Evolutionary conservation across 2,113 vertebrate genomes (phyloP).

Genomic region (Oostethus manadensis): DNA sequence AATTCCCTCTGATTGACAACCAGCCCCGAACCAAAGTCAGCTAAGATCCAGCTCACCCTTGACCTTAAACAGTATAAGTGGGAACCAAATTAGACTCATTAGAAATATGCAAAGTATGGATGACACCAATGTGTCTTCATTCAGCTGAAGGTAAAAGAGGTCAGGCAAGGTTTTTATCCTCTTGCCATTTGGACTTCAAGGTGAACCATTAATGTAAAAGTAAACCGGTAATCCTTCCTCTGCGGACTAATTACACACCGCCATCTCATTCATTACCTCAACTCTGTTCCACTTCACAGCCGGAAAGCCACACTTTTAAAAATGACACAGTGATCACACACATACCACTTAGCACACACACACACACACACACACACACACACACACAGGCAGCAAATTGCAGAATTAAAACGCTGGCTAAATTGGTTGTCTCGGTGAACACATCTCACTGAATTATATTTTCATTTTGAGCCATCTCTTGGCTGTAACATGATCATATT

Average conservation of each 20-base stretch:
- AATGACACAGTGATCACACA: conserved; percentile 15
- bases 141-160: conserved; percentile 45
- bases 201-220: conserved; percentile 61
- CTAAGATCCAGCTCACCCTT: no score
- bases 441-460: conserved; percentile 35
- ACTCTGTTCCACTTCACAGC: conserved; percentile 70
- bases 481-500: conserved; percentile 15
- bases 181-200: conserved; percentile 62
- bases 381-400: conserved; percentile 24
- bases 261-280: conserved; percentile 64
- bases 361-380: conserved; percentile 1
- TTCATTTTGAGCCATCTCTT: conserved; percentile 6
- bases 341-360: neutral
- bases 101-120: conserved; percentile 41
- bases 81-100: neutral
- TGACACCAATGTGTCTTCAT: conserved; percentile 32
- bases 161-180: conserved; percentile 43
- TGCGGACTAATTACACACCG: conserved; percentile 61
- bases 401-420: conserved; percentile 26
- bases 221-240: conserved; percentile 58
- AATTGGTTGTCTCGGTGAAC: conserved; percentile 43
- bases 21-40: no score
- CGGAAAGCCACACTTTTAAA: conserved; percentile 38
- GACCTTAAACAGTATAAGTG: neutral
- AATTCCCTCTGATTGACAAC: no score